Conservation (phyloP, 2,888 invertebrate genomes). For the Chydorus sphaericus region DNA sequence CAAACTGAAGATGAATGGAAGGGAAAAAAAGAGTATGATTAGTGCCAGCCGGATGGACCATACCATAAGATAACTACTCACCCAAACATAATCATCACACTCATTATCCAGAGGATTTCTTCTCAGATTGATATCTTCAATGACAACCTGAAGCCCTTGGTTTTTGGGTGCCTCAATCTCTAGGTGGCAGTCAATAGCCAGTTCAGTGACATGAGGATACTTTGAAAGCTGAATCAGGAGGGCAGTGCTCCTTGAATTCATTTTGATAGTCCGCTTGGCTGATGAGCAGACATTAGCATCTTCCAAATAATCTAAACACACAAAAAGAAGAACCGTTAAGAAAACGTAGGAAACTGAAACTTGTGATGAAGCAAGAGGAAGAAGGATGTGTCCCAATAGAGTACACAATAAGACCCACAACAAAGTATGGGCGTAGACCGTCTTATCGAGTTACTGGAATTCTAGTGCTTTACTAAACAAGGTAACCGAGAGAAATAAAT, state of each 20-base stretch:
- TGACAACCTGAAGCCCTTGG: conserved; percentile 12
- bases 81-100: conserved; percentile 13
- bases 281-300: conserved; percentile 10
- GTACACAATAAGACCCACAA: no score
- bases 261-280: conserved; percentile 9
- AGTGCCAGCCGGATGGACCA: no score
- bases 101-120: conserved; percentile 3
- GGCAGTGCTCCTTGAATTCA: conserved; percentile 4
- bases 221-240: conserved; percentile 12
- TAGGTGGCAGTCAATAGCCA: conserved; percentile 12
- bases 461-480: background rate
- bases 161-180: conserved; percentile 14
- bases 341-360: no score
- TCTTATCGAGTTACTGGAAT: no score
- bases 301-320: conserved; percentile 10
- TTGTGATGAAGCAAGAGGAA: no score
- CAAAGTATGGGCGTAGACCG: no score
- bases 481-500: background rate
- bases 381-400: no score
- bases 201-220: background rate
- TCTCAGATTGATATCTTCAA: conserved; percentile 14
- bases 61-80: conserved; percentile 11
- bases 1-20: conserved; percentile 9
- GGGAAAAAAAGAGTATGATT: background rate
- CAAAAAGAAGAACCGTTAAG: no score